These are phyloP conservation scores for Parochlus steinenii DNA, from an alignment of 2,888 invertebrate species.

Conservation along the genomic window DNA sequence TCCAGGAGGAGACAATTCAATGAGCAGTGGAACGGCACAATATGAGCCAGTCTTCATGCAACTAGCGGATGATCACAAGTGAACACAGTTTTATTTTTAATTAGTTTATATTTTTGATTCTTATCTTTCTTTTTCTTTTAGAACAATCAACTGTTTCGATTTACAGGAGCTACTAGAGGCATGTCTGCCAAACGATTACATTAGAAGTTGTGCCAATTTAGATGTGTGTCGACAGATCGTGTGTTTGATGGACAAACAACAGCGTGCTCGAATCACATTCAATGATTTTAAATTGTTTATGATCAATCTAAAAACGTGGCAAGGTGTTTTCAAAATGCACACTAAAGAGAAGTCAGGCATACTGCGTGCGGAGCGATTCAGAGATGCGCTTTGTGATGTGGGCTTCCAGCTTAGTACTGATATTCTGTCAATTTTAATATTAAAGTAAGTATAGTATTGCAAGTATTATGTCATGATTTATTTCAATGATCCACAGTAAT, in stretches of 20 bases:
- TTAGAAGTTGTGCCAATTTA: slow-evolving; percentile 82
- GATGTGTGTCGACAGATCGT: slow-evolving; percentile 86
- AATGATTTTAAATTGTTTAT: slow-evolving; percentile 80
- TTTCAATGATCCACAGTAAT: no score
- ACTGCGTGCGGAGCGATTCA: slow-evolving; percentile 64
- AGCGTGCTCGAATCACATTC: slow-evolving; percentile 46
- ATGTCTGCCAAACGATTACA: slow-evolving; percentile 84
- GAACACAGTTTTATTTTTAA: slow-evolving; percentile 9
- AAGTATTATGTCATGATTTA: no score
- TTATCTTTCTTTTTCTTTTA: slow-evolving; percentile 19
- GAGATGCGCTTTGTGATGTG: slow-evolving; percentile 71
- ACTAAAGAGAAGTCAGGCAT: slow-evolving; percentile 84
- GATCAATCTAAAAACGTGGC: slow-evolving; percentile 83
- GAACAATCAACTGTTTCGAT: slow-evolving; percentile 80
- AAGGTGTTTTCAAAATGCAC: slow-evolving; percentile 75
- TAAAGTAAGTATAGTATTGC: slow-evolving; percentile 25
- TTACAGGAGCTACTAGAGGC: slow-evolving; percentile 78
- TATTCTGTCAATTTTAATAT: slow-evolving; percentile 62
- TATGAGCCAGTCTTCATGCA: slow-evolving; percentile 84
- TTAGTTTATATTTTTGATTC: slow-evolving; percentile 2
- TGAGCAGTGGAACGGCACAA: slow-evolving; percentile 38
- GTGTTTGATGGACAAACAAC: slow-evolving; percentile 49
- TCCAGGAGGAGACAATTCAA: slow-evolving; percentile 48
- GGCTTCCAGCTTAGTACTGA: slow-evolving; percentile 78
- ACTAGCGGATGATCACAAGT: slow-evolving; percentile 68